Base-by-base conservation (phyloP, 2,888 invertebrate genomes). In the Parelbella ahira region DNA sequence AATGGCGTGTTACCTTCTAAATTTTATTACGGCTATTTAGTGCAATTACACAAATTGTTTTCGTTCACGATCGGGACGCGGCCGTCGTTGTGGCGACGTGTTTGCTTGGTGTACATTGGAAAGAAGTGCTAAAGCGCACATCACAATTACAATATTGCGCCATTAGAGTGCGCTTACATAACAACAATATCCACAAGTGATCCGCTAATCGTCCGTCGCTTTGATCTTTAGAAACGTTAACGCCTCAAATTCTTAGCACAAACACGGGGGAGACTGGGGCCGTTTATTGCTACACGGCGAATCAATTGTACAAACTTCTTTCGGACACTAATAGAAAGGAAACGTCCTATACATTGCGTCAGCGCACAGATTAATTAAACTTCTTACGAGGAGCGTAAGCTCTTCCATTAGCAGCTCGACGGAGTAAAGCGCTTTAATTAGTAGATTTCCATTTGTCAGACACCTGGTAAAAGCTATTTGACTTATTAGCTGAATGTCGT, bases 361-460 rank as follows among this genome's bases (percentile, higher is more conserved):
- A 75, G 68, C 58, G 58, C 58, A 57, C 64, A 68, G 76, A 82
- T 81, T 83, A 82, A 86, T 84, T 83, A 81, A 78, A 77, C 68
- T 78, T 71, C 67, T 72, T 75, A 74, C 72, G 68, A 70, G 64
- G 53, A 69, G 57, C 63, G 63, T 65, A 67, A 63, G 58, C 66
- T 68, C 61, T 73, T 69, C 75, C 70, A 77, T 80, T 80, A 73
- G 72, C 68, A 65, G 68, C 68, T 62, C 61, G 54, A 47, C 59
- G 54, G 56, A 61, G 63, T 68, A 64, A 73, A 78, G 70, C 77
- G 74, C 70, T 79, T 81, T 81, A 84, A 84, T 83, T 82, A 84
- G 80, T 74, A 71, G 71, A 78, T 82, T 80, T 79, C 81, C 74
- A 80, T 80, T 79, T 80, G 68, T 69, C 63, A 68, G 65, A 77